Base-by-base conservation (phyloP, 2,888 invertebrate species). In the Dryobotodes eremita region DNA sequence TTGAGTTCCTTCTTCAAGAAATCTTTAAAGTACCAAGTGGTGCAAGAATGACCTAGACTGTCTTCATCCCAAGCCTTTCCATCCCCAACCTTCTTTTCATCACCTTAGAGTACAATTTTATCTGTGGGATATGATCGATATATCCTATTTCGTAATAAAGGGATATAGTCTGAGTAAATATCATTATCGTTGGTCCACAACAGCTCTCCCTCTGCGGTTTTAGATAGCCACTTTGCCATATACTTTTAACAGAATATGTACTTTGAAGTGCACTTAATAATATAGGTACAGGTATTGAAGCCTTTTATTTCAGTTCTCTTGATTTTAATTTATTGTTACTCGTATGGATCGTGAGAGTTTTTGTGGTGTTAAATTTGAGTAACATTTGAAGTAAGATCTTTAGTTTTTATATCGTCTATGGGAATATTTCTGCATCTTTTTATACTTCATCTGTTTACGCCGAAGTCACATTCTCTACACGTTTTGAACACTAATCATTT, bases 131-230 rank as follows among this genome's bases (percentile, higher is more conserved):
- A 0, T 13, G 57, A 42, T 76, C 70, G 79, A 88, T 83, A 82
- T 93, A 85, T 57, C 76, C 79, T 87, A 77, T 93, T 95, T 90
- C 74, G 73, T 55, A 70, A 53, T 81, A 81, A 77, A 61, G 68
- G 65, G 59, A 31, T 80, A 81, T 83, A 88, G 91, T 91, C 91
- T 90, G 91, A 92, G 95, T 94, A 95, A 95, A 95, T 94, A 95
- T 95, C 94, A 95, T 96, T 95, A 95, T 92, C 85, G 92, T 90
- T 87, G 90, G 93, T 94, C 95, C 93, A 95, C 95, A 94, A 94
- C 93, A 94, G 92, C 89, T 91, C 91, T 93, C 90, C 86, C 87
- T 86, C 86, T 88, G 89, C 71, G 93, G 93, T 93, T 91, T 91
- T 87, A 94, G 93, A 94, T 93, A 93, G 92, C 92, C 94, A 94